Conservation (phyloP, 1,140 invertebrate genomes). For the Euura saliciscinereae region DNA sequence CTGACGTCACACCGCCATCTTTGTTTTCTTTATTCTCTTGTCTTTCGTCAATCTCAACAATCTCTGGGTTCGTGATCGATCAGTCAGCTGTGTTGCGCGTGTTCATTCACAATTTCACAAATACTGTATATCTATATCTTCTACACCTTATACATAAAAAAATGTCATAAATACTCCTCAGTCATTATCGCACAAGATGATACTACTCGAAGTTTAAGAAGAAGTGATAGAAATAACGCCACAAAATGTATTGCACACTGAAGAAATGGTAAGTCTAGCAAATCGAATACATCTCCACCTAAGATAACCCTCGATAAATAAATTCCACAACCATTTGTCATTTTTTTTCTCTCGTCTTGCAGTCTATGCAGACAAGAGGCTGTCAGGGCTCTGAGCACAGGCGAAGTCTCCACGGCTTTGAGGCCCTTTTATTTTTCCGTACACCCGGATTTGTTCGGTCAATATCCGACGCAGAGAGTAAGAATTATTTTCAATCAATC, state of each 20-base stretch:
- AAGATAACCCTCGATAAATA: not conserved
- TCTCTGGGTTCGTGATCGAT: too few species aligned
- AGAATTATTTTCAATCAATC: slow-evolving; percentile 27
- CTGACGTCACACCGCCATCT: too few species aligned
- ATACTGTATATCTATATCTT: too few species aligned
- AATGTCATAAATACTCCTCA: too few species aligned
- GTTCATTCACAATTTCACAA: too few species aligned
- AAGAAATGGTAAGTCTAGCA: slow-evolving; percentile 41
- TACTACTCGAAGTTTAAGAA: too few species aligned
- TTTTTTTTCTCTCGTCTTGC: slow-evolving; percentile 11
- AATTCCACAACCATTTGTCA: not conserved
- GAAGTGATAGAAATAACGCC: too few species aligned
- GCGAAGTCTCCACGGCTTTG: slow-evolving; percentile 86
- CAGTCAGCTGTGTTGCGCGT: too few species aligned
- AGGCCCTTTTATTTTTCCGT: slow-evolving; percentile 94
- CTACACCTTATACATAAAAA: too few species aligned
- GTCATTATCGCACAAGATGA: too few species aligned
- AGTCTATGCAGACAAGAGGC: slow-evolving; percentile 49
- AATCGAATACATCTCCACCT: not conserved
- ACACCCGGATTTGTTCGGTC: slow-evolving; percentile 93
- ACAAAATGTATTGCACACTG: slow-evolving; percentile 43
- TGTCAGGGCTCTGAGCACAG: slow-evolving; percentile 64
- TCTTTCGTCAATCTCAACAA: too few species aligned
- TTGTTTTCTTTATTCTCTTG: too few species aligned
- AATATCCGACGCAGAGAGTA: slow-evolving; percentile 86